Evolutionary conservation across 1,140 invertebrate species (phyloP), one percentile per base, ranked within the genome.

Genomic region (Cepaea nemoralis): DNA sequence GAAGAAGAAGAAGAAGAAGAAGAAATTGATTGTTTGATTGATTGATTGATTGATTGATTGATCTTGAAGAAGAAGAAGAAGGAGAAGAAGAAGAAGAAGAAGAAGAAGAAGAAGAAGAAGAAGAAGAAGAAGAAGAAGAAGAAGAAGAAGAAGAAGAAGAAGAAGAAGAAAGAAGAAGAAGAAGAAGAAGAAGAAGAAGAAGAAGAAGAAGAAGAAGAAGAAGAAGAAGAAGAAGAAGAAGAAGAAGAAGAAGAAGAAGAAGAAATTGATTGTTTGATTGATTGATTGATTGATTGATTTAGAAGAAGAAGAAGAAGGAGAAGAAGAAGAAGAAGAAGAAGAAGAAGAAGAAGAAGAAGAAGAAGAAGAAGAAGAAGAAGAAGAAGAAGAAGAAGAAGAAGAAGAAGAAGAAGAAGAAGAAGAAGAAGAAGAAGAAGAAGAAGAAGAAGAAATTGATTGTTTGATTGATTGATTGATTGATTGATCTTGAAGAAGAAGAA

Each of bases 331-430:
- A 31, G 33, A 33, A 31, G n/a, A 55, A n/a, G n/a, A 55, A n/a
- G n/a, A 55, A n/a, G n/a, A 55, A n/a, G n/a, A 55, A 55, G 50
- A 55, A 55, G 50, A 55, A 55, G 50, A 55, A 55, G 50, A 55
- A 55, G 50, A 55, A 55, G 50, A 55, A 55, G 50, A 55, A 55
- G 50, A 55, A 55, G 50, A 55, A 55, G 50, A 55, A 55, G 50
- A 55, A 55, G 50, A 55, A 55, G 50, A 55, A 55, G 50, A 55
- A 55, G 50, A 55, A 55, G 50, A 55, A 69, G 67, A 19, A 69
- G 33, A 14, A 33, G 33, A 69, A 14, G 31, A 31, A 31, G 33
- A 33, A 22, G 31, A 14, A 33, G 67, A 33, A 31, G 33, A 31
- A 69, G 67, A 69, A 14, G 33, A 31, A 69, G 31, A 69, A 31